phyloP scores from a whole-genome alignment of 2,797 vertebrate genomes.

The Synaphobranchus kaupii region DNA sequence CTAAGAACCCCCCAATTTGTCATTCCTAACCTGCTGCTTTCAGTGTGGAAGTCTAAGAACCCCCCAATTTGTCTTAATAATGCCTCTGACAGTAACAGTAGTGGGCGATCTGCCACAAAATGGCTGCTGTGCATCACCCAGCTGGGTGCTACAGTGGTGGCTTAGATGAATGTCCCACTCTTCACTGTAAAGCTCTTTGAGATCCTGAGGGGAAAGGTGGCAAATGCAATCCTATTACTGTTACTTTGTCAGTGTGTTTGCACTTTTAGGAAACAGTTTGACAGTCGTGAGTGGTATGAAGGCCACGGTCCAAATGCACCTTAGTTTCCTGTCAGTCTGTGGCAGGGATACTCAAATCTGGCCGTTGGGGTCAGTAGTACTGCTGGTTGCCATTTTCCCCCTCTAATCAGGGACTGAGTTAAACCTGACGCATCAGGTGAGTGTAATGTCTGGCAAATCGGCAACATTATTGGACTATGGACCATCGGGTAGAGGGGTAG shows the following conservation, averaged over 20 bases:
- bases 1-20: neutral
- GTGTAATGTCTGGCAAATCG: neutral
- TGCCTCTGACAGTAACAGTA: neutral
- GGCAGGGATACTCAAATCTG: neutral
- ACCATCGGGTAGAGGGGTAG: neutral
- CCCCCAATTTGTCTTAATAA: neutral
- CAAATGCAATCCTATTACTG: neutral
- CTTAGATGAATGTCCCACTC: neutral
- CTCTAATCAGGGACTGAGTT: neutral
- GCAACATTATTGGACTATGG: neutral
- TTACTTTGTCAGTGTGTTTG: neutral
- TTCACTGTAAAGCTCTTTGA: neutral
- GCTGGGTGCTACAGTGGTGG: neutral
- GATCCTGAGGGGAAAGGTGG: neutral
- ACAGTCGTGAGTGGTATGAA: neutral
- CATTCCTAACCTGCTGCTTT: neutral
- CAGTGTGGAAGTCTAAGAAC: neutral
- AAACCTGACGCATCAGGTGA: neutral
- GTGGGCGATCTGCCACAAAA: neutral
- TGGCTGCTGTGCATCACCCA: neutral
- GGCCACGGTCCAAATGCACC: neutral
- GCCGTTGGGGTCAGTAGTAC: neutral
- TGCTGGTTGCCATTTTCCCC: neutral
- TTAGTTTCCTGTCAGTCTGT: neutral
- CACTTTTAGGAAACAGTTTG: neutral